phyloP scores from a whole-genome alignment of 1,140 invertebrate genomes.

The Penaeus vannamei region DNA sequence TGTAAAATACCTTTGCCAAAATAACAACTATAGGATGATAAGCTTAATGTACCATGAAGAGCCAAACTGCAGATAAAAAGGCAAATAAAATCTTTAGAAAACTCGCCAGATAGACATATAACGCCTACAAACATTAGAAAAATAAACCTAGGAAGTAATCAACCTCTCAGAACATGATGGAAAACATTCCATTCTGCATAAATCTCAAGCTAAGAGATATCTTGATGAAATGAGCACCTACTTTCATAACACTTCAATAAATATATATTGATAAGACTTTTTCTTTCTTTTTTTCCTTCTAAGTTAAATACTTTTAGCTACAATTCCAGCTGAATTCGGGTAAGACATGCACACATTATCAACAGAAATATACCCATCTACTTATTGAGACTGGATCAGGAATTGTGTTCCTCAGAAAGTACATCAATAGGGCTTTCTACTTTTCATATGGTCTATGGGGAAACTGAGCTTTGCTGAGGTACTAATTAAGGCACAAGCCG shows the following conservation, averaged over 20 bases:
- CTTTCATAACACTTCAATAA: conserved; percentile 14
- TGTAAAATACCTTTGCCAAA: conserved; percentile 53
- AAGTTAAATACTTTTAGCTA: too few relatives aligned
- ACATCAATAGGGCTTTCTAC: conserved; percentile 41
- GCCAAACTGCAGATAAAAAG: conserved; percentile 53
- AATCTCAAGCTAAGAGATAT: conserved; percentile 21
- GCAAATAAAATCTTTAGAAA: conserved; percentile 51
- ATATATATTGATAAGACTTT: conserved; percentile 1
- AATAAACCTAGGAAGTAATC: conserved; percentile 64
- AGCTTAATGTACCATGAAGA: conserved; percentile 42
- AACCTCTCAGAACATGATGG: conserved; percentile 56
- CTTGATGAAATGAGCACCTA: conserved; percentile 50
- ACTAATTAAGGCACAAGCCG: conserved; percentile 61
- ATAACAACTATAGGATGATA: conserved; percentile 56
- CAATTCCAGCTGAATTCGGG: too few relatives aligned
- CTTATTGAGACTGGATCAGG: conserved; percentile 43
- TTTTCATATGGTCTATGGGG: not conserved
- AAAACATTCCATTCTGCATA: conserved; percentile 52
- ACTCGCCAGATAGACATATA: conserved; percentile 43
- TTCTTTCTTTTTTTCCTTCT: conserved; percentile 7
- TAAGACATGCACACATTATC: not conserved
- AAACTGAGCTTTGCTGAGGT: conserved; percentile 61
- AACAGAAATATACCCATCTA: not conserved
- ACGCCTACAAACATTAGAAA: conserved; percentile 64
- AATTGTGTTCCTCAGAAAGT: conserved; percentile 53